Base-by-base conservation (phyloP, 1,140 invertebrate species). In the Lordiphosa stackelbergi region DNA sequence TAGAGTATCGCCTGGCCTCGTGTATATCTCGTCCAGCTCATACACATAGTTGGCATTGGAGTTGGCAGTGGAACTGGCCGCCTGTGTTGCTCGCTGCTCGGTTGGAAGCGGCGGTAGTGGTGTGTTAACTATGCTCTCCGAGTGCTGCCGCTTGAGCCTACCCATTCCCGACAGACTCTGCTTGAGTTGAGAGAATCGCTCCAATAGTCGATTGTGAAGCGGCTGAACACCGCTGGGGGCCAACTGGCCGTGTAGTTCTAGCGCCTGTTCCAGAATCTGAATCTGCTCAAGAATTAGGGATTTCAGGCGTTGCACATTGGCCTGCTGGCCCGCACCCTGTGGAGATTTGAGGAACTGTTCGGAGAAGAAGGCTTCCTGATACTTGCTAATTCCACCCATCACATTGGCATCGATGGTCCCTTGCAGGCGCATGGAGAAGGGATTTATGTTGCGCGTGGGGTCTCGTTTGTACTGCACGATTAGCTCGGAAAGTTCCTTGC, bases 351-450 rank as follows among this genome's bases (percentile, higher is more conserved):
- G 70, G 84, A 96, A 97, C 57, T 96, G 94, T 3, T 93, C 89
- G 3, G 92, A 93, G 46, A 98, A 94, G 87, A 98, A 98, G 4
- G 96, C 96, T 70, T 97, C 94, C 71, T 96, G 95, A 81, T 98
- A 98, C 84, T 97, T 98, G 31, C 93, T 94, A 46, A 98, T 95
- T 6, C 97, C 97, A n/a, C 97, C 96, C 91, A 96, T 96, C 0
- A 98, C 97, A 69, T 96, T 96, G 0, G 97, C 96, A 88, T 98
- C 97, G 59, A 98, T 96, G 22, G 96, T 95, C 11, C 97, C 97
- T 87, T 95, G 94, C 2, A 98, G 89, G 46, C 95, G 90, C 96
- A 98, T 98, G 4, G 94, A 96, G 62, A 98, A 94, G 0, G 95
- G 95, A 88, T 96, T 96, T 36, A 97, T 93, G 78, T 96, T 96